phyloP scores from a whole-genome alignment of 1,140 invertebrate genomes.

The Polyergus mexicanus region DNA sequence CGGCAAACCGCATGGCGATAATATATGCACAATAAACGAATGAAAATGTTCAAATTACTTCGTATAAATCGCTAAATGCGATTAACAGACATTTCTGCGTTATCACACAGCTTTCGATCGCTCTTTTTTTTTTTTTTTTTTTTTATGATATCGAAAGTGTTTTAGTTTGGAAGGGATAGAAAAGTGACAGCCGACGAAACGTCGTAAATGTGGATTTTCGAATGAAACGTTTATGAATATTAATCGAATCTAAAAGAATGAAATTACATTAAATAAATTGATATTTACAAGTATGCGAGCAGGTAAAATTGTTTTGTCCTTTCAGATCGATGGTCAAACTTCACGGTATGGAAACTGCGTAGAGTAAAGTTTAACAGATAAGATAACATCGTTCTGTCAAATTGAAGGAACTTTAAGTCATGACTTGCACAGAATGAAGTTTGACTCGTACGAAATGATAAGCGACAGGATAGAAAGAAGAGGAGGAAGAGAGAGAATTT shows the following conservation, averaged over 20 bases:
- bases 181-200: neutral
- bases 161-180: neutral
- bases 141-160: neutral
- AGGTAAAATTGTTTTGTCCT: neutral
- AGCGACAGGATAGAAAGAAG: neutral
- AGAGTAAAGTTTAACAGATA: neutral
- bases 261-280: neutral
- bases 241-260: neutral
- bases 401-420: neutral
- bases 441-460: neutral
- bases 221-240: neutral
- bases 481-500: neutral
- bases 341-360: neutral
- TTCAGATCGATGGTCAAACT: neutral
- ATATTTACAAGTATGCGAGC: neutral
- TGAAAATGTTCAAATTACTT: neutral
- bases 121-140: neutral
- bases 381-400: neutral
- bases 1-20: slow-evolving; percentile 17
- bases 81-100: slow-evolving; percentile 1
- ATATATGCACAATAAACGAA: neutral
- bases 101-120: neutral
- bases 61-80: neutral
- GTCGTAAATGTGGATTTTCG: neutral
- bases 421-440: neutral